Evolutionary conservation across 2,797 vertebrate species (phyloP).

Genomic region (Otus scops): DNA sequence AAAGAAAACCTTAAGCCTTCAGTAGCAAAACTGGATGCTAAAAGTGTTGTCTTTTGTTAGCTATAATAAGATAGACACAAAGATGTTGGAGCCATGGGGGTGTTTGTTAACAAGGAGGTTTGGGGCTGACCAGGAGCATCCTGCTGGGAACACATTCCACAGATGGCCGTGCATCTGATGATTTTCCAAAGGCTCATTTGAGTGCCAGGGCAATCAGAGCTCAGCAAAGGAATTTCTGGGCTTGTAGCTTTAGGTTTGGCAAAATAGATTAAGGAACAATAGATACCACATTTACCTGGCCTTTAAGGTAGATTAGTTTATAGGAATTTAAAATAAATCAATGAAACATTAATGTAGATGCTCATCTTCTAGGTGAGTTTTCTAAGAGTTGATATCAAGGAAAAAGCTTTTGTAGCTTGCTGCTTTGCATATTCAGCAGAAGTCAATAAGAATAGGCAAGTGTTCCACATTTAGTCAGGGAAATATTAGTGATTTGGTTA

Average conservation of each 20-base stretch:
- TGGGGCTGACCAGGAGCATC: background rate
- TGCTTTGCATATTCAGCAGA: background rate
- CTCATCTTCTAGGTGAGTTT: background rate
- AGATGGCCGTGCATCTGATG: background rate
- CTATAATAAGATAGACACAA: background rate
- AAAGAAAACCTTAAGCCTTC: background rate
- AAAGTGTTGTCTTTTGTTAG: background rate
- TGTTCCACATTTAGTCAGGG: background rate
- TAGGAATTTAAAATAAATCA: background rate
- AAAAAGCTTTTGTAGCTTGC: background rate
- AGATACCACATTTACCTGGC: background rate
- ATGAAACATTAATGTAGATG: background rate
- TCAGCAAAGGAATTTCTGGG: background rate
- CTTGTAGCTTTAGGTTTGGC: background rate
- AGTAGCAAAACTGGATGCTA: background rate
- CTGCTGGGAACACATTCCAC: background rate
- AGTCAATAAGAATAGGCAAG: background rate
- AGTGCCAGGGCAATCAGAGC: background rate
- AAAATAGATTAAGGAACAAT: background rate
- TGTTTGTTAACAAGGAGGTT: background rate
- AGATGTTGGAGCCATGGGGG: background rate
- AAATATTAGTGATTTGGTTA: background rate
- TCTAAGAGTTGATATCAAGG: background rate
- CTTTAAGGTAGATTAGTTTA: background rate
- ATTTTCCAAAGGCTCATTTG: background rate